Conservation (phyloP, 2,888 invertebrate genomes). For the Andrena bicolor region DNA sequence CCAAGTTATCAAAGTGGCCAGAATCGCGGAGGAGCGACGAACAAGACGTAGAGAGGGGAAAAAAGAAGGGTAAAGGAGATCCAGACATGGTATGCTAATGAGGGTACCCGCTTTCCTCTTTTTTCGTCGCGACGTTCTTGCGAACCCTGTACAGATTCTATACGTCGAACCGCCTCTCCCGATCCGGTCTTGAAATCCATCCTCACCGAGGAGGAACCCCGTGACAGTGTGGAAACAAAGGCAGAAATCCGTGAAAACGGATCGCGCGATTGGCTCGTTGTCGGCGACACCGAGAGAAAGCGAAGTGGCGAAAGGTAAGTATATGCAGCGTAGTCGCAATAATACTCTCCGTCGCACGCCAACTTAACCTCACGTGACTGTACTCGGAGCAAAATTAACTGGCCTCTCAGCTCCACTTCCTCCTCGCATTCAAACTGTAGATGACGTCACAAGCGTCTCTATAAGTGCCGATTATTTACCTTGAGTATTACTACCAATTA, state of each 20-base stretch:
- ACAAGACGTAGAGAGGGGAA: not conserved
- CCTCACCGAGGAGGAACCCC: conserved; percentile 18
- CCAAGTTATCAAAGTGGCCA: conserved; percentile 48
- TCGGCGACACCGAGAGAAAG: conserved; percentile 30
- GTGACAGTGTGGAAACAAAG: conserved; percentile 65
- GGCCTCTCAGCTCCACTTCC: not conserved
- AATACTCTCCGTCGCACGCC: not conserved
- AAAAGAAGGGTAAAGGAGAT: conserved; percentile 13
- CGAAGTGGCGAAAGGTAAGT: not conserved
- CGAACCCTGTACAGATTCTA: conserved; percentile 49
- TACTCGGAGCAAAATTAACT: not conserved
- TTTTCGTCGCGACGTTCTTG: conserved; percentile 48
- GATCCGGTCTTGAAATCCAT: conserved; percentile 47
- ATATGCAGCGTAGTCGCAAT: not conserved
- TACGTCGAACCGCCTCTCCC: conserved; percentile 49
- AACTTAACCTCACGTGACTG: not conserved
- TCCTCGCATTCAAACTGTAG: no score
- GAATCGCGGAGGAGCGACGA: conserved; percentile 26
- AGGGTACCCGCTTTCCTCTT: conserved; percentile 41
- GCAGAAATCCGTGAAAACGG: conserved; percentile 61
- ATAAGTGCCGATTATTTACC: no score
- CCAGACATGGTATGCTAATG: conserved; percentile 59
- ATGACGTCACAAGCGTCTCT: no score
- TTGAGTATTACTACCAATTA: no score
- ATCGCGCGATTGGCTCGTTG: conserved; percentile 58